phyloP scores from a whole-genome alignment of 30 jellyfish, hydroid and myxozoan species.

The Cassiopea andromeda region DNA sequence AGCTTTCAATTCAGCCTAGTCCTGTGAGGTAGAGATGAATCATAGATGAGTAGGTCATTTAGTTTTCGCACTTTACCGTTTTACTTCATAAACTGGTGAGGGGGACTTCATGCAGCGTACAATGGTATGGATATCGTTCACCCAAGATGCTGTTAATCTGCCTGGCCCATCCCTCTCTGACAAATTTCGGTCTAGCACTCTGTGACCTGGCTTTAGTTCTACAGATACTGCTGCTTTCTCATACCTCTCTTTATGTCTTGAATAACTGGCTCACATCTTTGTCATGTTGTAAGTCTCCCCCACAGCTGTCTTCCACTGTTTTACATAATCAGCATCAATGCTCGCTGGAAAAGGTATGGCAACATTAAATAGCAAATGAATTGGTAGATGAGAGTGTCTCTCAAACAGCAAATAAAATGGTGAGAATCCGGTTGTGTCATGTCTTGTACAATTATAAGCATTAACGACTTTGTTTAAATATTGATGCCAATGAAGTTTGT shows the following conservation, averaged over 20 bases:
- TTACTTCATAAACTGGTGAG: too few species aligned
- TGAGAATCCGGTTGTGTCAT: constrained; percentile 47
- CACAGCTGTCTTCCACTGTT: constrained; percentile 36
- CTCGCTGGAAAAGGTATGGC: neutral
- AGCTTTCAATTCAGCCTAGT: too few species aligned
- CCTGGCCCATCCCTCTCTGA: constrained; percentile 52
- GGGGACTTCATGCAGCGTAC: too few species aligned
- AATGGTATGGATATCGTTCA: constrained; percentile 1
- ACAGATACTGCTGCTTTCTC: constrained; percentile 24
- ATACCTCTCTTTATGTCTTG: neutral
- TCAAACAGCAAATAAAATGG: constrained; percentile 54
- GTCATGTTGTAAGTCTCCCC: constrained; percentile 17
- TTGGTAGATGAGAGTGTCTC: constrained; percentile 12
- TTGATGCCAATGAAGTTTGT: constrained; percentile 30
- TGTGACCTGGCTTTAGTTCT: constrained; percentile 40
- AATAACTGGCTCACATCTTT: constrained; percentile 7
- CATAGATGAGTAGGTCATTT: too few species aligned
- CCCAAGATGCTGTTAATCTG: constrained; percentile 36
- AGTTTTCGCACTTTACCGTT: too few species aligned
- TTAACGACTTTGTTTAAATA: constrained; percentile 8
- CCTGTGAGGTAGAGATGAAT: too few species aligned
- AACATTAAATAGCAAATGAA: constrained; percentile 10
- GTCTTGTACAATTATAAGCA: constrained; percentile 39
- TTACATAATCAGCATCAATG: neutral
- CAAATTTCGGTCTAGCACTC: constrained; percentile 25